phyloP scores from a whole-genome alignment of 2,888 invertebrate genomes.

The Apodemia zela region DNA sequence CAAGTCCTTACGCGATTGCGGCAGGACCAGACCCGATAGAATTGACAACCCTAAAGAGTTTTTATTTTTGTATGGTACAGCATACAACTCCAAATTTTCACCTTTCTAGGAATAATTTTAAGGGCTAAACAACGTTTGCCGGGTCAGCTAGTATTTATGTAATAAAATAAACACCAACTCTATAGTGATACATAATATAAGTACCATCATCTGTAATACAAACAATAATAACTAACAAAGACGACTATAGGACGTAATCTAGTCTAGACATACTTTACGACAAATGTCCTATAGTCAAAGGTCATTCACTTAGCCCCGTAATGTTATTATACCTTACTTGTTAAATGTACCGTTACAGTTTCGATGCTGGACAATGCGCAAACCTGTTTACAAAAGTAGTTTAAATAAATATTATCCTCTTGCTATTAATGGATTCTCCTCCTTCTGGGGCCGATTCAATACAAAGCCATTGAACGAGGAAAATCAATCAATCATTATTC shows the following conservation, averaged over 20 bases:
- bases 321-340: constrained; percentile 56
- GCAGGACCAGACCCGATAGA: too few species aligned
- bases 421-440: background rate
- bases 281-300: constrained; percentile 30
- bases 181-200: too few species aligned
- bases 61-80: too few species aligned
- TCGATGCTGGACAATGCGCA: constrained; percentile 33
- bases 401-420: constrained; percentile 3
- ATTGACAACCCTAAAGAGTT: too few species aligned
- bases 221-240: background rate
- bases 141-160: too few species aligned
- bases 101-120: too few species aligned
- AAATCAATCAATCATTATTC: too few species aligned
- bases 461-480: background rate
- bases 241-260: background rate
- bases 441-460: background rate
- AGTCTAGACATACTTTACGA: background rate
- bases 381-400: constrained; percentile 25
- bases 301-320: constrained; percentile 63
- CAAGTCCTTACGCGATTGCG: too few species aligned
- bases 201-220: too few species aligned
- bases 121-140: too few species aligned
- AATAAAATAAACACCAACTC: too few species aligned
- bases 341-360: constrained; percentile 65
- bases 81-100: too few species aligned